Conservation (phyloP, 1,140 invertebrate species). For the Papilio polytes region DNA sequence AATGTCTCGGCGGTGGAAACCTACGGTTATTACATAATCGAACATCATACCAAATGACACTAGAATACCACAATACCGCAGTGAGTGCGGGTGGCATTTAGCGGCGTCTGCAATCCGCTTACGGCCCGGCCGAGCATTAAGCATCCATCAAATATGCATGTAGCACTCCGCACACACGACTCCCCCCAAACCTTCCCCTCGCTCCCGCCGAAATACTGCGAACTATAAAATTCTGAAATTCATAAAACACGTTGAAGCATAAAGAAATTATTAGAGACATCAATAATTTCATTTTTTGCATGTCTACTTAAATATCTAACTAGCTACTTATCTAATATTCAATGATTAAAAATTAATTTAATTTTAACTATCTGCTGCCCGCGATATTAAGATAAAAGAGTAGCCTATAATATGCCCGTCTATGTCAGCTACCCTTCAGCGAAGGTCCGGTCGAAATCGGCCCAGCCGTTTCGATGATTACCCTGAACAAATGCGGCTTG, state of each 20-base stretch:
- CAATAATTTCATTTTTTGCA: not conserved
- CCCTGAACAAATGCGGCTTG: too few relatives aligned
- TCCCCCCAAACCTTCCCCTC: not conserved
- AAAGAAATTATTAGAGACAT: not conserved
- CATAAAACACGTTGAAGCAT: not conserved
- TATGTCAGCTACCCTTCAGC: too few relatives aligned
- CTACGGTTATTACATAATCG: not conserved
- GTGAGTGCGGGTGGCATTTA: slow-evolving; percentile 1
- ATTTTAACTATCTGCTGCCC: too few relatives aligned
- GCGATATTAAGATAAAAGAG: too few relatives aligned
- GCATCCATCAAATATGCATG: slow-evolving; percentile 20
- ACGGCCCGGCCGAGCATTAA: slow-evolving; percentile 7
- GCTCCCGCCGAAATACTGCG: not conserved
- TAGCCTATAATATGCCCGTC: too few relatives aligned
- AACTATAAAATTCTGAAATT: not conserved
- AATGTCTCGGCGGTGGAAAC: not conserved
- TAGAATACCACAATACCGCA: slow-evolving; percentile 20
- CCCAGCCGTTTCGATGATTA: too few relatives aligned
- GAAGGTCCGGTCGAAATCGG: too few relatives aligned
- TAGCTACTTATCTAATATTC: not conserved
- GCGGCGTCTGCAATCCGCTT: slow-evolving; percentile 10
- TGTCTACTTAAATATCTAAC: not conserved
- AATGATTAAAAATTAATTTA: not conserved
- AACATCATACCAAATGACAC: slow-evolving; percentile 6
- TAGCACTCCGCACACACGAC: slow-evolving; percentile 21